phyloP scores from a whole-genome alignment of 2,797 vertebrate genomes.

The Gastrophryne carolinensis region DNA sequence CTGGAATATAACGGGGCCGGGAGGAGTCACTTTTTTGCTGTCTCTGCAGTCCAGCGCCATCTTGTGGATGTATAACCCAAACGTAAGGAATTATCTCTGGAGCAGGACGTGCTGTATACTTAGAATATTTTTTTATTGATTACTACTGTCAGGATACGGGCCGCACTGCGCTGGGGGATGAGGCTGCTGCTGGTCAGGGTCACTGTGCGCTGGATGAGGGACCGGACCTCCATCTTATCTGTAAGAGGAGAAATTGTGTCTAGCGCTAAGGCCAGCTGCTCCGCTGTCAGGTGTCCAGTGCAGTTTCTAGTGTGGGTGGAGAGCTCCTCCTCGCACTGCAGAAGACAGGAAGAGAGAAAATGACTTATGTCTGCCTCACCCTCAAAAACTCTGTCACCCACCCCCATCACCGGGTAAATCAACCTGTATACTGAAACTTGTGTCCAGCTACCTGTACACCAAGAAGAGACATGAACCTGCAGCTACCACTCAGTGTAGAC shows the following conservation, averaged over 20 bases:
- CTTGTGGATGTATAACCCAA: too few species aligned
- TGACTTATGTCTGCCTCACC: background rate
- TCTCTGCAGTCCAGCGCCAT: too few species aligned
- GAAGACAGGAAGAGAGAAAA: background rate
- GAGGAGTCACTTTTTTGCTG: too few species aligned
- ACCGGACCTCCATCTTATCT: background rate
- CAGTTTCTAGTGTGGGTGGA: background rate
- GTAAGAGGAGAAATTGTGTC: background rate
- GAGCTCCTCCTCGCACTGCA: constrained; percentile 16
- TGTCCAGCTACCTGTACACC: too few species aligned
- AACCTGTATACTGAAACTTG: too few species aligned
- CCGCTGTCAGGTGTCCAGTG: background rate
- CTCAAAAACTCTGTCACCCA: background rate
- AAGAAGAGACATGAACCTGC: too few species aligned
- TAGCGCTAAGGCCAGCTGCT: background rate
- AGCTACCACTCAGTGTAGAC: too few species aligned
- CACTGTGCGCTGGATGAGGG: constrained; percentile 3
- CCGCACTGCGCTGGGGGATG: background rate
- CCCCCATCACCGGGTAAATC: too few species aligned
- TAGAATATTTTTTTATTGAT: too few species aligned
- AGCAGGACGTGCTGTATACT: too few species aligned
- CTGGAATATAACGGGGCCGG: too few species aligned
- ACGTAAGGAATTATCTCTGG: too few species aligned
- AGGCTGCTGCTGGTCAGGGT: background rate
- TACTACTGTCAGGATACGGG: constrained; percentile 19